Evolutionary conservation across 2,113 vertebrate genomes (phyloP).

Genomic region (Aptenodytes forsteri): DNA sequence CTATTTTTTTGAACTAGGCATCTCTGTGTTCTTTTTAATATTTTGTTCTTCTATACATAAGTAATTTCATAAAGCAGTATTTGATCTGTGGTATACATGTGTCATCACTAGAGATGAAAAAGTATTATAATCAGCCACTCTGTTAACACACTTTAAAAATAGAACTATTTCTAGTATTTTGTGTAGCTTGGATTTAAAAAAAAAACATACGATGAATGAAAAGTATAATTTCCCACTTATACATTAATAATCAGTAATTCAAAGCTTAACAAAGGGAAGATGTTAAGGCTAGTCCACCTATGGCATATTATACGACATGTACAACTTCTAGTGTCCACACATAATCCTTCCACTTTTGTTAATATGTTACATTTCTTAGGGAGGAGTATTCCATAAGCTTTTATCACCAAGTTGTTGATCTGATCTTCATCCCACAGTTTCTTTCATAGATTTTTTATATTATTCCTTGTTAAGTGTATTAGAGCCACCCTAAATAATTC

Average conservation of each 20-base stretch:
- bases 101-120: neutral
- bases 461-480: neutral
- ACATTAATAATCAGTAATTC: neutral
- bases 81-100: neutral
- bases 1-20: neutral
- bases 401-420: neutral
- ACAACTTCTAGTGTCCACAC: neutral
- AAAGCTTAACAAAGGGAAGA: neutral
- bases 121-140: neutral
- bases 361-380: neutral
- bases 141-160: neutral
- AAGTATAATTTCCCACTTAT: neutral
- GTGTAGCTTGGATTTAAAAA: neutral
- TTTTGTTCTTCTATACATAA: neutral
- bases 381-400: neutral
- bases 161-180: neutral
- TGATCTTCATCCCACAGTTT: neutral
- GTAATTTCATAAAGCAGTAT: neutral
- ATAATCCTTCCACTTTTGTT: neutral
- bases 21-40: neutral
- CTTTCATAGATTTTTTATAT: neutral
- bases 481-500: neutral
- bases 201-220: neutral
- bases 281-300: accelerated
- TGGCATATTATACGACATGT: neutral